These are phyloP conservation scores for Brachyalestes nurse DNA, from an alignment of 2,797 vertebrate genomes.

Conservation along the genomic window DNA sequence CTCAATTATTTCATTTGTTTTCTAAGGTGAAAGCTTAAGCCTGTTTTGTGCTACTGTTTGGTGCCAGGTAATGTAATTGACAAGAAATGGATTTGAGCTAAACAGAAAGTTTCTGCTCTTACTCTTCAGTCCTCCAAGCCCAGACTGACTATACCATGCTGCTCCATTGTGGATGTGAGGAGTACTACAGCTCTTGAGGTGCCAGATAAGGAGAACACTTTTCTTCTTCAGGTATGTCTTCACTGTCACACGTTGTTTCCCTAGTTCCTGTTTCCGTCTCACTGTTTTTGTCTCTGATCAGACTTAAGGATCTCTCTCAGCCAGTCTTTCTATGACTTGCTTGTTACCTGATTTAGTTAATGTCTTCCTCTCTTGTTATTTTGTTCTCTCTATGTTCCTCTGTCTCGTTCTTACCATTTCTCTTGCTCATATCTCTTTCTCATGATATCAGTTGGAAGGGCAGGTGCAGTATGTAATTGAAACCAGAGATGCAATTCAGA, in stretches of 20 bases:
- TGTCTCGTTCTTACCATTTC: not conserved
- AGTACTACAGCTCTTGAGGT: slow-evolving; percentile 90
- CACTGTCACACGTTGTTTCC: not conserved
- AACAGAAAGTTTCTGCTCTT: not conserved
- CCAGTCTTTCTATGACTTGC: not conserved
- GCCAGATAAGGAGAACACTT: slow-evolving; percentile 92
- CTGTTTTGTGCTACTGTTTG: not conserved
- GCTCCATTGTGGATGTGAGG: slow-evolving; percentile 84
- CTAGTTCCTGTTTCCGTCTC: not conserved
- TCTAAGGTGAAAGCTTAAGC: not conserved
- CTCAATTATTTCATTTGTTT: not conserved
- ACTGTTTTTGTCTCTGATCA: not conserved
- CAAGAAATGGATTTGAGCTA: not conserved
- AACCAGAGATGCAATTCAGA: slow-evolving; percentile 86
- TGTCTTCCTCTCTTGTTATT: not conserved
- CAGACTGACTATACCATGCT: slow-evolving; percentile 85
- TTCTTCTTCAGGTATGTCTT: slow-evolving; percentile 84
- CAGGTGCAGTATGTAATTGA: slow-evolving; percentile 88
- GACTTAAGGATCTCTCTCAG: not conserved
- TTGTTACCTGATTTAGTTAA: not conserved
- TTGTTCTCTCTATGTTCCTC: not conserved
- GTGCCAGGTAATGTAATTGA: not conserved
- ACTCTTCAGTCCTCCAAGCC: slow-evolving; percentile 83
- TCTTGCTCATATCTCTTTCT: not conserved
- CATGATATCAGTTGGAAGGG: slow-evolving; percentile 79